Conservation (phyloP, 2,888 invertebrate species). For the Tiliacea citrago region DNA sequence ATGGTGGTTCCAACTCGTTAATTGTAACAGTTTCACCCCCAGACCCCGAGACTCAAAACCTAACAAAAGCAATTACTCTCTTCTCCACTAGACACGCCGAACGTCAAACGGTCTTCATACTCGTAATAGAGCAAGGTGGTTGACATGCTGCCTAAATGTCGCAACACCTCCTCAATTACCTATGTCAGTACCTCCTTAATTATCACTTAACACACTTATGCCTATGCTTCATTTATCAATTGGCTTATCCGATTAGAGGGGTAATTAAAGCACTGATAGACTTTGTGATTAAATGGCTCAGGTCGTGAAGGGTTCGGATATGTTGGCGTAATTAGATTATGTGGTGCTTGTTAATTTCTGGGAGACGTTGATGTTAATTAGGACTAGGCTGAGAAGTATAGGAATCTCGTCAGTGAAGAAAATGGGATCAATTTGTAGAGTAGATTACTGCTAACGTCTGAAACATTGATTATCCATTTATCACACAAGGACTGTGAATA, state of each 20-base stretch:
- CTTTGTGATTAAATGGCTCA: slow-evolving; percentile 64
- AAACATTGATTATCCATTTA: not conserved
- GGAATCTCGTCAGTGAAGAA: not conserved
- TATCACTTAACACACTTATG: slow-evolving; percentile 65
- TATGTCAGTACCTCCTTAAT: slow-evolving; percentile 53
- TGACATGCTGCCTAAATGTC: slow-evolving; percentile 56
- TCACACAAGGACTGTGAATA: not conserved
- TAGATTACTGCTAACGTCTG: not conserved
- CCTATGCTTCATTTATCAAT: slow-evolving; percentile 64
- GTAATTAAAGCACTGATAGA: slow-evolving; percentile 70
- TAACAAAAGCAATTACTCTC: slow-evolving; percentile 27
- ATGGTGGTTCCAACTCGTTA: not conserved
- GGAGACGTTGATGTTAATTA: slow-evolving; percentile 11
- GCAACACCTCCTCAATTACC: slow-evolving; percentile 63
- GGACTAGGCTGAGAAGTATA: not conserved
- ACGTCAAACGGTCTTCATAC: slow-evolving; percentile 48
- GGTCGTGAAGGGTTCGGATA: slow-evolving; percentile 32
- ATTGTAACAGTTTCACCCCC: not conserved
- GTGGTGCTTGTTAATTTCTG: slow-evolving; percentile 15
- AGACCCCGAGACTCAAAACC: not conserved
- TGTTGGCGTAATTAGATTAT: slow-evolving; percentile 21
- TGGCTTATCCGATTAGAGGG: slow-evolving; percentile 69
- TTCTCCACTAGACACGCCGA: slow-evolving; percentile 13
- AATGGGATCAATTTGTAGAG: not conserved
- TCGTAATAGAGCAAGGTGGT: slow-evolving; percentile 52